phyloP scores from a whole-genome alignment of 2,888 invertebrate species.

The Drosophila flavopinicola region DNA sequence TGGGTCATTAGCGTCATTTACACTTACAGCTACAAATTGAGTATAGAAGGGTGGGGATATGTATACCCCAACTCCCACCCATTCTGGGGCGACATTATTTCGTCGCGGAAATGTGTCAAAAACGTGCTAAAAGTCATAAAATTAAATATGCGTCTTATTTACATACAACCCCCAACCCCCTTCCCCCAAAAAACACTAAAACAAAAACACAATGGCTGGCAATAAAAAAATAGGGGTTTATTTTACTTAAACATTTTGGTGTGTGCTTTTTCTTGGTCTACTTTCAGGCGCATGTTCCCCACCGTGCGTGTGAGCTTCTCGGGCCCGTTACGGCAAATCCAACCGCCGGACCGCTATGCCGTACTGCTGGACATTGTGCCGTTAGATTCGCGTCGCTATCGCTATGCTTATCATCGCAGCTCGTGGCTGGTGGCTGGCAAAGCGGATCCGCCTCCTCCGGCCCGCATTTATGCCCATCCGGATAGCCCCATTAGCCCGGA shows the following conservation, averaged over 20 bases:
- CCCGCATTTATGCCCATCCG: conserved; percentile 97
- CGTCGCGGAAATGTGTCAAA: conserved; percentile 78
- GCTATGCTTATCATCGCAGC: conserved; percentile 99
- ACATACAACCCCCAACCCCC: conserved; percentile 62
- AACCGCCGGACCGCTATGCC: conserved; percentile 93
- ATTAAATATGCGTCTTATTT: conserved; percentile 80
- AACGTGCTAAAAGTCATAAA: conserved; percentile 81
- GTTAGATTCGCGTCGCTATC: conserved; percentile 97
- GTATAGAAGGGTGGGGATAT: conserved; percentile 5
- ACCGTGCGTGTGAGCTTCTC: conserved; percentile 97
- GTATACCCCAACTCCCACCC: too few species aligned
- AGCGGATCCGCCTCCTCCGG: conserved; percentile 97
- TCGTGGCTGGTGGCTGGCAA: conserved; percentile 99
- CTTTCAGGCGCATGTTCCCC: conserved; percentile 97
- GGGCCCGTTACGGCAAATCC: conserved; percentile 87
- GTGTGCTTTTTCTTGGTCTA: conserved; percentile 24
- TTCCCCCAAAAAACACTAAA: not conserved
- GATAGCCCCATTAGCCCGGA: conserved; percentile 98
- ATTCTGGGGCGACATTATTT: conserved; percentile 32
- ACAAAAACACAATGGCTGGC: conserved; percentile 34
- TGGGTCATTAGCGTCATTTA: conserved; percentile 80
- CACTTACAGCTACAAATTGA: conserved; percentile 56
- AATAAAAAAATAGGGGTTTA: conserved; percentile 56
- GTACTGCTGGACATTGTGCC: conserved; percentile 98
- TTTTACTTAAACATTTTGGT: conserved; percentile 15